Evolutionary conservation across 2,888 invertebrate genomes (phyloP).

Genomic region (Eurois occulta): DNA sequence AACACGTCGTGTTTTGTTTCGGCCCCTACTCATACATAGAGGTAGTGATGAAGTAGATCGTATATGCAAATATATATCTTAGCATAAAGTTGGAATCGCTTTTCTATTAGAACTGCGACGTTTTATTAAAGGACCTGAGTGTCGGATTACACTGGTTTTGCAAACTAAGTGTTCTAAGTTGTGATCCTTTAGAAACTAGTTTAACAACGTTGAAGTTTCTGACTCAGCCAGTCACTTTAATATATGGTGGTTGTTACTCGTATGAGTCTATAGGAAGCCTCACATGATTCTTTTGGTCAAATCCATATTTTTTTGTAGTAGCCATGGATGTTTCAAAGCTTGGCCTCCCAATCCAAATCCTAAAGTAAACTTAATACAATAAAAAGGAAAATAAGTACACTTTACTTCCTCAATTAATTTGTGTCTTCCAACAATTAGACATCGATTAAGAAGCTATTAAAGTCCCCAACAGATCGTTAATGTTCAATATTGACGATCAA

Average conservation of each 20-base stretch:
- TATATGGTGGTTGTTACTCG: no score
- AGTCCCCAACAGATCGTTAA: constrained; percentile 47
- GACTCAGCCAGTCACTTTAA: not conserved
- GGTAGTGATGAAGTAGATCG: constrained; percentile 23
- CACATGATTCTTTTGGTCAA: not conserved
- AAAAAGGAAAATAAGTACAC: not conserved
- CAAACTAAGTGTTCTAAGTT: constrained; percentile 35
- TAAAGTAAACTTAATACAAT: not conserved
- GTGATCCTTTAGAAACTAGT: not conserved
- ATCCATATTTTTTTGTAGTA: not conserved
- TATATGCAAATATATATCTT: constrained; percentile 44
- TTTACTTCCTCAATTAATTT: constrained; percentile 4
- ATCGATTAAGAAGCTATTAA: constrained; percentile 48
- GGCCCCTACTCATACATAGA: not conserved
- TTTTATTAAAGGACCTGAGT: constrained; percentile 31
- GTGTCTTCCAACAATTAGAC: constrained; percentile 27
- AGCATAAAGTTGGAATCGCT: constrained; percentile 40
- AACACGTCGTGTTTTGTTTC: constrained; percentile 28
- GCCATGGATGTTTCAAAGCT: not conserved
- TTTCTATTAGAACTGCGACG: constrained; percentile 36
- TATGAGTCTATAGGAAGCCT: not conserved
- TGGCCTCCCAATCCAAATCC: not conserved
- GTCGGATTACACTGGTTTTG: constrained; percentile 24
- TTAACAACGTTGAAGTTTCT: constrained; percentile 4
- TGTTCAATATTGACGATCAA: constrained; percentile 49